Base-by-base conservation (phyloP, 1,140 invertebrate genomes). In the Zaprionus ornatus region DNA sequence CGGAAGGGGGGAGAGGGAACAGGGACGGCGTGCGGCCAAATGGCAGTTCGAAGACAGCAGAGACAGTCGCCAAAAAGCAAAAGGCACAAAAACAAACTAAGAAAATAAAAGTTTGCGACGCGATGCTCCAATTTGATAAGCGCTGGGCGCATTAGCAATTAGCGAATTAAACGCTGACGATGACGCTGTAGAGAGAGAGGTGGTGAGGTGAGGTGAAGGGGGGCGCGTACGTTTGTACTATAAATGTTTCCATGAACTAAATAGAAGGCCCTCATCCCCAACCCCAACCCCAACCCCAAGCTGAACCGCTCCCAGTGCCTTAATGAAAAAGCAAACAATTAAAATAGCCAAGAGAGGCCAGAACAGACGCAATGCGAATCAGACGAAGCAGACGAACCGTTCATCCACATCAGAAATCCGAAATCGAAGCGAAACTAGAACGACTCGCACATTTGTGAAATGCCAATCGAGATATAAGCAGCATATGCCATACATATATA, bases 101-200 rank as follows among this genome's bases (percentile, higher is more conserved):
- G 37, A 73, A 73, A 63, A 73, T 48, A 73, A 77, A 73, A 59
- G 74, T 84, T 81, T 61, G 62, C 73, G 66, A 55, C 50, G 76
- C 76, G 85, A 90, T 90, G 85, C 85, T 90, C 85, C 85, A 90
- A 85, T 85, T 90, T 90, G 85, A 90, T 90, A 90, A 90, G 85
- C 85, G 68, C 6, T 77, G 48, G 62, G 76, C 81, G 82, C 85
- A 90, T 88, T 88, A 77, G 77, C 84, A 88, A 90, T 88, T 88
- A 88, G 85, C 79, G 79, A 88, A 88, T 88, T 88, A 88, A 88
- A 88, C 79, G 80, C 85, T 65, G 35, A 60, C 79, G 80, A 80
- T 65, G 35, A 60, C 56, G 48, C 29, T 56, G 57, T 35, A 45
- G 27, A 25, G 17, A 6, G 25, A 10, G 19, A 48, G 7, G 21